A percentile compares a stretch with the other conserved stretches of the same genome.
Conservation (phyloP, 2,888 invertebrate species). For the Epistrophe eligans region DNA sequence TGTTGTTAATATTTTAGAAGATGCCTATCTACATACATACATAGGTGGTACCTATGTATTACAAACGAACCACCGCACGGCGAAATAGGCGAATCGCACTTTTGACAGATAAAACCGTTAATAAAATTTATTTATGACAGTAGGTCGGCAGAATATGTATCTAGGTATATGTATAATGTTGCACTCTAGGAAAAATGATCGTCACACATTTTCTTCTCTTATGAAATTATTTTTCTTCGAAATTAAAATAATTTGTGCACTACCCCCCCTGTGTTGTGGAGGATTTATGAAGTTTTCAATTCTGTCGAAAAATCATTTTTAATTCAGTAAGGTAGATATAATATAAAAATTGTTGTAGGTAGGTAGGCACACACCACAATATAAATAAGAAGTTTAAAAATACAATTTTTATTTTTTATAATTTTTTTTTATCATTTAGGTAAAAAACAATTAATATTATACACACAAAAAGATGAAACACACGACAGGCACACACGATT, state of each 20-base stretch:
- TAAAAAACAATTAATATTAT: constrained; percentile 1
- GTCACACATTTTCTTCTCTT: constrained; percentile 58
- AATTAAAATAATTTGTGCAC: neutral
- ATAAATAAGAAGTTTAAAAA: neutral
- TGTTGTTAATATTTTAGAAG: constrained; percentile 19
- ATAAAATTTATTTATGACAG: constrained; percentile 3
- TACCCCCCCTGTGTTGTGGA: neutral
- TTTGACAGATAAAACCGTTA: constrained; percentile 20
- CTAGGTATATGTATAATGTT: neutral
- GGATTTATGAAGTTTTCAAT: constrained; percentile 14
- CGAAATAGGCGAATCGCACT: constrained; percentile 25
- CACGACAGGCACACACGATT: constrained; percentile 11
- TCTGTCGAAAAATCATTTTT: constrained; percentile 20
- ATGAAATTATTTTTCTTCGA: neutral
- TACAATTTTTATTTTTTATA: neutral
- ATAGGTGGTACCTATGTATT: neutral
- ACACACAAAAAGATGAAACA: neutral
- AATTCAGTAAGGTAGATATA: neutral
- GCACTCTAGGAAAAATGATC: constrained; percentile 65
- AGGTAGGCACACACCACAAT: no score
- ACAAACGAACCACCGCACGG: constrained; percentile 17
- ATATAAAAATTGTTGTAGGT: neutral
- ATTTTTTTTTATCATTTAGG: neutral
- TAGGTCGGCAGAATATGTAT: neutral
- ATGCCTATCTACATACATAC: neutral